Evolutionary conservation across 1,140 invertebrate species (phyloP), one percentile per base, ranked within the genome.

Genomic region (Solenopsis invicta): DNA sequence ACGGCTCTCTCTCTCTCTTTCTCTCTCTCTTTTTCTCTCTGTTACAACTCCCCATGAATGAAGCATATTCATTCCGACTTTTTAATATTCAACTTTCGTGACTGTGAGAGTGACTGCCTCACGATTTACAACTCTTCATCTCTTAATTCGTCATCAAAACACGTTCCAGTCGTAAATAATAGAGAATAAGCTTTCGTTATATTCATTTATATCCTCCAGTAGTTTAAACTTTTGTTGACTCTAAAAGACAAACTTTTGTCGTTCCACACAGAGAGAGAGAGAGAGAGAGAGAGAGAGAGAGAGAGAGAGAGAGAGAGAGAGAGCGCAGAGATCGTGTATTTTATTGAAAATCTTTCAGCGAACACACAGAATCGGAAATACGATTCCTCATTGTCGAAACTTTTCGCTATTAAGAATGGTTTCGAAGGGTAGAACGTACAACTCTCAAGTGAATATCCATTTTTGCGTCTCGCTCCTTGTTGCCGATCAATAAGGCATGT

Each of bases 121-220:
- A 5, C 18, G 16, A 48, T 66, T 78, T 76, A 41, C 21, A 59
- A 37, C 37, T 61, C n/a, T 45, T 75, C n/a, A 41, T 41, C 21
- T 41, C 21, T 41, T 13, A 0, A 9, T 13, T 71, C 9, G 21
- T 76, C 16, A 18, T 24, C 6, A 6, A 45, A 72, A 52, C 12
- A 18, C 13, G 45, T 67, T 24, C 24, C 34, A 8, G 3, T 29
- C 37, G 9, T 52, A 62, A 62, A 77, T 29, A 45, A 62, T 45
- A 34, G 56, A 34, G 56, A 77, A 77, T 77, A 21, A 48, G 21
- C 41, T 61, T 24, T 24, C 24, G 37, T 62, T 62, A 77, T 62
- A 77, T 45, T 77, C 21, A 41, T 64, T 61, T 41, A n/a, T 21
- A 18, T 12, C 18, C 9, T 18, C 4, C 2, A 0, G 9, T 50